A percentile compares a stretch with the other conserved stretches of the same genome.
Evolutionary conservation across 2,888 invertebrate genomes (phyloP).

Genomic region (Oscheius myriophilus): DNA sequence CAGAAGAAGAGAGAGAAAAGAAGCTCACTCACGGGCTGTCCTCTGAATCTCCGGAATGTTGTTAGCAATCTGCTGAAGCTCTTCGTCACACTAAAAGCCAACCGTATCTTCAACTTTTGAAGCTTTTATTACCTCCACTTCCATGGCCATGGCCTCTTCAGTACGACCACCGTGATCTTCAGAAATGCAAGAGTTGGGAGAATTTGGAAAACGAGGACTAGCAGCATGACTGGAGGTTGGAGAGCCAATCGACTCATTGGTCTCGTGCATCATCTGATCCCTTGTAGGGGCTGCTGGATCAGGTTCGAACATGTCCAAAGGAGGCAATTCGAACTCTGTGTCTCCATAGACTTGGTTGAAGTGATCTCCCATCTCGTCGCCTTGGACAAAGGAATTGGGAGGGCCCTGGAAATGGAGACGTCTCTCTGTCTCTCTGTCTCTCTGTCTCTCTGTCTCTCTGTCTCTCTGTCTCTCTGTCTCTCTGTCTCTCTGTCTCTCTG

Average conservation of each 20-base stretch:
- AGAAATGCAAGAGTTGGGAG: background rate
- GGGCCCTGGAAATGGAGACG: conserved; percentile 14
- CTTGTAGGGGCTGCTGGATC: conserved; percentile 3
- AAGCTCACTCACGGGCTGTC: no score
- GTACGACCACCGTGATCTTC: no score
- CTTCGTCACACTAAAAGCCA: no score
- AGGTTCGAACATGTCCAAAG: conserved; percentile 16
- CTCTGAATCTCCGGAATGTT: no score
- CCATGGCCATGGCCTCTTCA: no score
- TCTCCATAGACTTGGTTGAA: background rate
- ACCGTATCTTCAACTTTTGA: no score
- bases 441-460: conserved; percentile 21
- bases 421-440: conserved; percentile 9
- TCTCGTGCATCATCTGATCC: conserved; percentile 1
- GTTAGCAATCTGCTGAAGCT: no score
- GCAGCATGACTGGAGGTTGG: background rate
- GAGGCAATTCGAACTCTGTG: background rate
- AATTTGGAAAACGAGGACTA: background rate
- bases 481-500: conserved; percentile 33
- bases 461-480: conserved; percentile 25
- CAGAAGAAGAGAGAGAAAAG: no score
- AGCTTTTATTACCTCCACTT: no score
- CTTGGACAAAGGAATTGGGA: conserved; percentile 4
- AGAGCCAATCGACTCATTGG: background rate
- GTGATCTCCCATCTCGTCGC: conserved; percentile 16